Percentiles rank a stretch among this genome's conserved stretches.
Evolutionary conservation across 2,797 vertebrate species (phyloP).

Genomic region (Halcyon badia): DNA sequence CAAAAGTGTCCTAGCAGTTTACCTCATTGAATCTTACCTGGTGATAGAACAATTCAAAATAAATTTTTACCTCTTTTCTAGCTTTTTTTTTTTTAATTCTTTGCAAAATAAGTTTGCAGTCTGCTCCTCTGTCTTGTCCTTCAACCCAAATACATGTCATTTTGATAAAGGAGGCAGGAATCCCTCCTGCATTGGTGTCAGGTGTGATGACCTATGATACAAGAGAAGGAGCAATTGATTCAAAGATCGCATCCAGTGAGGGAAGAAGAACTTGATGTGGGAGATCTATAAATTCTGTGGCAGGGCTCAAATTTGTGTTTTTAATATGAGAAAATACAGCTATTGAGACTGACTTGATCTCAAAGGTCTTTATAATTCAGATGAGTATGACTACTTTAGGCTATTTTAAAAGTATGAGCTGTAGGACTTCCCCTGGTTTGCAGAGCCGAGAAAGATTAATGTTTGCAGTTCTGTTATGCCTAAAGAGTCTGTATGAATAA

Average conservation of each 20-base stretch:
- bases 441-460: neutral
- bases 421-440: neutral
- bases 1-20: neutral
- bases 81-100: neutral
- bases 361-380: constrained; percentile 35
- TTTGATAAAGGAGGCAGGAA: neutral
- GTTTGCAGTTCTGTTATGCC: neutral
- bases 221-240: neutral
- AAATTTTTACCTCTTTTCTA: neutral
- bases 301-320: neutral
- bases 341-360: neutral
- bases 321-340: neutral
- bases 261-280: neutral
- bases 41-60: neutral
- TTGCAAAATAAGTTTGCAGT: neutral
- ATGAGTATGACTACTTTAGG: neutral
- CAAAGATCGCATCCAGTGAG: neutral
- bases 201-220: neutral
- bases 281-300: neutral
- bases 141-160: neutral
- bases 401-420: constrained; percentile 19
- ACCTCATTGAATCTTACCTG: neutral
- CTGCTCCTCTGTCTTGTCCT: neutral
- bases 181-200: neutral
- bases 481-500: constrained; percentile 13